Base-by-base conservation (phyloP, 2,113 vertebrate genomes). In the Empidonax traillii region DNA sequence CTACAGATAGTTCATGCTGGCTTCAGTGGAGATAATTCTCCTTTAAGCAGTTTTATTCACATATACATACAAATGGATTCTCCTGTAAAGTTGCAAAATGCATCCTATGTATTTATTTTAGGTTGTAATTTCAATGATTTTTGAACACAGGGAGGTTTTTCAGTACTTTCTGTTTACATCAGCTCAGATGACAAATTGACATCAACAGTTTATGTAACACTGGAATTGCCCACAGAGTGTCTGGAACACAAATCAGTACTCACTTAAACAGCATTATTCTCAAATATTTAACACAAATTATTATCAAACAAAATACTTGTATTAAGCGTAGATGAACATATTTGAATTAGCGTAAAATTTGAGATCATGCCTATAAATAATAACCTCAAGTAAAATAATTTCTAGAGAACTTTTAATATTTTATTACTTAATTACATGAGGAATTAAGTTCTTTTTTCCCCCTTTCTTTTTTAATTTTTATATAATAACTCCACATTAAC, bases 381-480 rank as follows among this genome's bases (percentile, higher is more conserved):
- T 31, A 11, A 11, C 72, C 27, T 61, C 3, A 49, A 52, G 5
- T 73, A 74, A 89, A 94, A 74, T 28, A 51, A 10, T 31, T 76
- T 41, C n/a, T 31, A 69, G 18, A 71, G 11, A 58, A 7, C 1
- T 69, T 59, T 91, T 37, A 65, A 58, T 77, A 85, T 67, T 94
- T 39, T 69, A 28, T 73, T 49, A 69, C 6, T 61, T 55, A 39
- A 47, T 56, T 94, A 27, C 21, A 58, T 18, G 9, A 35, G 10
- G 24, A 62, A 18, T 52, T 56, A 55, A 59, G 39, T 80, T 43
- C n/a, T 44, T 16, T 37, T 47, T 55, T 30, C 1, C 22, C 8
- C 3, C 27, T 47, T 37, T 37, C 16, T 0, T 0, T 5, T 49
- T n/a, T 65, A 74, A 67, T 6, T 1, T 33, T 33, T 53, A 30